Conservation (phyloP, 1,140 invertebrate genomes). For the Macrocentrus cingulum region DNA sequence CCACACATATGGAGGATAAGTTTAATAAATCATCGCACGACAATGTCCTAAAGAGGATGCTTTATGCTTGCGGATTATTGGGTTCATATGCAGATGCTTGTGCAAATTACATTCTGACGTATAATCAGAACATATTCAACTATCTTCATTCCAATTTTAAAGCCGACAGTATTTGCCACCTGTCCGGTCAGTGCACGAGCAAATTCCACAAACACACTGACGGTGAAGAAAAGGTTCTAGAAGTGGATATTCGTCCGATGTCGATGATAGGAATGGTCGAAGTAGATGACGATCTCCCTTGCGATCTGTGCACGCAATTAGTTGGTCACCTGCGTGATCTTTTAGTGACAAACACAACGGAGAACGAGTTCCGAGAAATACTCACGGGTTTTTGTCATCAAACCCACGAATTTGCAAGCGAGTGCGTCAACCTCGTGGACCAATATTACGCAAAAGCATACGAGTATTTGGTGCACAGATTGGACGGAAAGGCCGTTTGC, state of each 20-base stretch:
- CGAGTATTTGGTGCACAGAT: slow-evolving; percentile 66
- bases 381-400: slow-evolving; percentile 79
- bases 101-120: slow-evolving; percentile 68
- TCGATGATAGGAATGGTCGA: slow-evolving; percentile 62
- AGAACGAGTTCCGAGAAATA: slow-evolving; percentile 77
- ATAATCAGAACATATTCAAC: slow-evolving; percentile 71
- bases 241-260: slow-evolving; percentile 62
- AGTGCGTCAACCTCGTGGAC: slow-evolving; percentile 65
- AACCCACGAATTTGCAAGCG: slow-evolving; percentile 64
- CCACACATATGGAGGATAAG: slow-evolving; percentile 51
- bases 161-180: slow-evolving; percentile 68
- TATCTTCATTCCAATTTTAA: slow-evolving; percentile 66
- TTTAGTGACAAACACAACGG: slow-evolving; percentile 82
- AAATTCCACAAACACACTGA: slow-evolving; percentile 69
- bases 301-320: slow-evolving; percentile 81
- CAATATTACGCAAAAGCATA: slow-evolving; percentile 78
- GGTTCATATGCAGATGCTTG: slow-evolving; percentile 78
- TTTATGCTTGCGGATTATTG: slow-evolving; percentile 64
- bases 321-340: slow-evolving; percentile 77
- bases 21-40: slow-evolving; percentile 39
- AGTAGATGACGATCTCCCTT: slow-evolving; percentile 71
- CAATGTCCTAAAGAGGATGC: slow-evolving; percentile 38
- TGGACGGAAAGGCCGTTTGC: slow-evolving; percentile 72
- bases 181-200: slow-evolving; percentile 71
- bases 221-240: slow-evolving; percentile 51